Base-by-base conservation (phyloP, 2,888 invertebrate species). In the Amiota minor region DNA sequence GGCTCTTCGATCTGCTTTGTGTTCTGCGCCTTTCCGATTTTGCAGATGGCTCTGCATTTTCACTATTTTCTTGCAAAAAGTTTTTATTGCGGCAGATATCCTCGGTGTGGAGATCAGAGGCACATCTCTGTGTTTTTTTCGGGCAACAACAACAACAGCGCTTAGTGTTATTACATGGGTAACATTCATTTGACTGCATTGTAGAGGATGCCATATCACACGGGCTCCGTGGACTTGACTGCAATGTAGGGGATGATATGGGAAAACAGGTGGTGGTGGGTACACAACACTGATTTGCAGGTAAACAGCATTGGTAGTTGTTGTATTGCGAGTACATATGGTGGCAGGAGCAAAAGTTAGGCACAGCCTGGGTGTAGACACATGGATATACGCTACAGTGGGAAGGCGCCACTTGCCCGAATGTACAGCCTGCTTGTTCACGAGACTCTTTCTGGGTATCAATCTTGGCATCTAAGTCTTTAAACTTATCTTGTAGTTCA, bases 341-440 rank as follows among this genome's bases (percentile, higher is more conserved):
- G 2, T 45, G 64, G 8, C 10, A 16, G 23, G 14, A 9, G 8
- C 59, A 59, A 11, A n/a, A 59, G 18, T 59, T 59, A 9, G 18
- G 2, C 20, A 16, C 20, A 11, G 4, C 10, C 23, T 20, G 18
- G 11, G 20, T 65, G 20, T 65, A 65, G 45, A 12, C 65, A 47
- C 47, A 65, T 1, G 46, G 47, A 18, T 45, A 65, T 3, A 16
- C 46, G 18, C 47, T 18, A 11, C 45, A 47, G 3, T 47, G 47
- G 47, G 46, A 46, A 6, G 14, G 18, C 9, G 18, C 18, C 47
- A 9, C 47, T n/a, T 65, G 65, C n/a, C 65, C 65, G 9, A 49
- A 65, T 10, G 47, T 65, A 49, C 65, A 65, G 10, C 65, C 65
- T 3, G 49, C 65, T 49, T 18, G 11, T 18, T 59, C 18, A 59